These are phyloP conservation scores for Daboia siamensis DNA, from an alignment of 2,113 vertebrate species.

Conservation along the genomic window DNA sequence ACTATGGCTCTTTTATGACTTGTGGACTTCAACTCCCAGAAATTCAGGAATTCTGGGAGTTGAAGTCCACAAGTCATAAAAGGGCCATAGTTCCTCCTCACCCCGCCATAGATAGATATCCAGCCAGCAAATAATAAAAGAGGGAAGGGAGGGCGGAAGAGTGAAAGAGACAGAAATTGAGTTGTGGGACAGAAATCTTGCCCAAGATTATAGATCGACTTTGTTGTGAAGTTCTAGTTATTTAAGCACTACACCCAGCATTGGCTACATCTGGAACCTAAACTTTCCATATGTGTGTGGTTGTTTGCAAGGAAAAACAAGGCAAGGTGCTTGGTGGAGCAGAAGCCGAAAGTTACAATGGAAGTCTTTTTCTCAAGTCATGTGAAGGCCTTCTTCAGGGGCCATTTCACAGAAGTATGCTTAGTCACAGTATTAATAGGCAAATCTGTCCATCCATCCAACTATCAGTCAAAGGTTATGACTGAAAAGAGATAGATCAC, in stretches of 20 bases:
- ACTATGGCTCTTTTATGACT: neutral
- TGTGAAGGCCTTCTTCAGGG: neutral
- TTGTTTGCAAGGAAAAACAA: neutral
- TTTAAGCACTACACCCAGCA: slow-evolving; percentile 53
- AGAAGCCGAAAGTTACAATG: neutral
- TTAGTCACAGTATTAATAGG: too few species aligned
- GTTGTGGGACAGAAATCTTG: slow-evolving; percentile 15
- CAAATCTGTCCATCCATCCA: neutral
- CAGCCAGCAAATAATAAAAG: neutral
- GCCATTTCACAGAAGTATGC: too few species aligned
- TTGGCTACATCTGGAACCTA: slow-evolving; percentile 70
- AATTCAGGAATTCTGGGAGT: too few species aligned
- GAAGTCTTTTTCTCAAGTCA: neutral
- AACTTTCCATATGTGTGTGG: slow-evolving; percentile 30
- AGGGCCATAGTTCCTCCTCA: neutral
- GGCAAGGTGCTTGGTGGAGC: neutral
- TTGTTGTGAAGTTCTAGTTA: slow-evolving; percentile 59
- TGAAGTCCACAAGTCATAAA: neutral
- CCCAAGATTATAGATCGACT: slow-evolving; percentile 66
- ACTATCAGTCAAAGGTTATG: neutral
- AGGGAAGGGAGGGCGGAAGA: neutral
- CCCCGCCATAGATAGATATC: neutral
- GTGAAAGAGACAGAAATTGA: neutral
- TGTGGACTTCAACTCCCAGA: neutral
- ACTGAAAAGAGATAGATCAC: neutral